phyloP scores from a whole-genome alignment of 2,113 vertebrate genomes.

The Andinoacara biseriatus region DNA sequence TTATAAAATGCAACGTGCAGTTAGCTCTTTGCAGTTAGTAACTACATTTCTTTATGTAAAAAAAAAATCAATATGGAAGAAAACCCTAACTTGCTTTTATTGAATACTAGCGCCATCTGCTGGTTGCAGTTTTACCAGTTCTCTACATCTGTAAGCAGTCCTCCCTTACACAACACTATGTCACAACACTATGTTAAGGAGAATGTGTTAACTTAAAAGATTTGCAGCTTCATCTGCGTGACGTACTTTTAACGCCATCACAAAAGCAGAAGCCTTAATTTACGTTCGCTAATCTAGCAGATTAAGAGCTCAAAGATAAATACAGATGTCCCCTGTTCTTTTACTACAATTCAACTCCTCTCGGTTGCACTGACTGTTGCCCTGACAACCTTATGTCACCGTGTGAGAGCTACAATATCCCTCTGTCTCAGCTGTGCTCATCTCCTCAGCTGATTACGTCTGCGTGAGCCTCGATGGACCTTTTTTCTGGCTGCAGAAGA shows the following conservation, averaged over 20 bases:
- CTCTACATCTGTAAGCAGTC: not conserved
- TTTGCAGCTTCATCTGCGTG: slow-evolving; percentile 28
- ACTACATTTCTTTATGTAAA: not conserved
- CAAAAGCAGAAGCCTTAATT: slow-evolving; percentile 37
- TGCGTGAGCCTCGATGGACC: not conserved
- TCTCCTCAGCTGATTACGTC: slow-evolving; percentile 33
- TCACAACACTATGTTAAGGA: not conserved
- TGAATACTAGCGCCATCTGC: slow-evolving; percentile 66
- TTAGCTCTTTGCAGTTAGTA: not conserved
- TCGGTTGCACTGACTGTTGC: slow-evolving; percentile 45
- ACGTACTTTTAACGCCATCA: slow-evolving; percentile 18
- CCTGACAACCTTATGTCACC: slow-evolving; percentile 61
- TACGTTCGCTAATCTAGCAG: slow-evolving; percentile 36
- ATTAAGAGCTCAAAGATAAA: slow-evolving; percentile 62
- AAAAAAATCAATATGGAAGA: not conserved
- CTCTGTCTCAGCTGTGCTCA: slow-evolving; percentile 35
- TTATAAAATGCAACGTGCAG: not conserved
- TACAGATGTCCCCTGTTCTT: slow-evolving; percentile 31
- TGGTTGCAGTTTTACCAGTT: slow-evolving; percentile 17
- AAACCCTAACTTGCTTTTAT: slow-evolving; percentile 5
- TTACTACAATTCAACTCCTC: slow-evolving; percentile 40
- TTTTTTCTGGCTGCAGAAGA: not conserved
- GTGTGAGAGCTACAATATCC: slow-evolving; percentile 48
- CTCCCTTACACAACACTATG: not conserved
- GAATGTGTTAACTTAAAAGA: not conserved